Base-by-base conservation (phyloP, 2,113 vertebrate species). In the Nannobrachium achirus region DNA sequence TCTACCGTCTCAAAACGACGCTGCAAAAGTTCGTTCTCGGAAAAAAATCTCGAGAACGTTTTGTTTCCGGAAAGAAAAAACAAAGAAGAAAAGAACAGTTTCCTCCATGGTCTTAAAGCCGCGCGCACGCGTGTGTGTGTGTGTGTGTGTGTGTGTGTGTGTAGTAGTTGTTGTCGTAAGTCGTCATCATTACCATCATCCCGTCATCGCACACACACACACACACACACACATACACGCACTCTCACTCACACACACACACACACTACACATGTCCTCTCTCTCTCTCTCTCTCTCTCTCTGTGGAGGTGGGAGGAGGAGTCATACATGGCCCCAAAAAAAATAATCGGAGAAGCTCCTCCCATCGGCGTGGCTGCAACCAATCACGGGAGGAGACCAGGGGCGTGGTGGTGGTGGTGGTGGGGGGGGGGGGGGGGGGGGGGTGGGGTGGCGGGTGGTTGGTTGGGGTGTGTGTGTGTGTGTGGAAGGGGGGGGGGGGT, bases 21-120 rank as follows among this genome's bases (percentile, higher is more conserved):
- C 75, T 85, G 86, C 84, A 91, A n/a, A n/a, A 33, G 90, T 90
- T 87, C 86, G 82, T 84, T 95, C 88, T 92, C 95, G 94, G n/a
- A n/a, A n/a, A n/a, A 33, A 33, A 33, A 33, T 33, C 25, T 33
- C 25, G 25, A n/a, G n/a, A n/a, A 33, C 25, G 25, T 33, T 4
- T 33, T 33, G 84, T 88, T 95, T 87, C 92, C 95, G 94, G n/a
- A n/a, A n/a, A n/a, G n/a, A n/a, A n/a, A n/a, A n/a, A n/a, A n/a
- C n/a, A n/a, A n/a, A n/a, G n/a, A n/a, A n/a, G n/a, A n/a, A n/a
- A n/a, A n/a, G n/a, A n/a, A n/a, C n/a, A n/a, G n/a, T n/a, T 33
- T 33, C 25, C 25, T 33, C 25, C 25, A 6, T 92, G 91, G 73
- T 94, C 93, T 93, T 91, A 90, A 95, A 91, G 87, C 85, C 80